These are phyloP conservation scores for Cassiopea andromeda DNA, from an alignment of 30 jellyfish, hydroid and myxozoan species.

Conservation along the genomic window DNA sequence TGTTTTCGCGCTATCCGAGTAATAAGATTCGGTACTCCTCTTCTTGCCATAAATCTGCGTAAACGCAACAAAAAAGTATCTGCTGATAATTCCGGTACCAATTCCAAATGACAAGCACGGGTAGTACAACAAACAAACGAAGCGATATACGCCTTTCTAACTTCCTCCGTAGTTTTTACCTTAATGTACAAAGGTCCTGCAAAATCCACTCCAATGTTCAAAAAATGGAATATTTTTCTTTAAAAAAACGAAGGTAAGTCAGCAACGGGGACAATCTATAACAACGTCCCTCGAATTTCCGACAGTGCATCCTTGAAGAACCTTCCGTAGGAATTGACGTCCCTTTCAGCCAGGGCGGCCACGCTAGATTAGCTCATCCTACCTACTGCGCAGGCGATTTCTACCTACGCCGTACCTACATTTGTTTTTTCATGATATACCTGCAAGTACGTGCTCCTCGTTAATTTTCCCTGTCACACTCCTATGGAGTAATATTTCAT, in stretches of 20 bases:
- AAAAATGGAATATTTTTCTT: neutral
- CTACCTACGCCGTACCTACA: too few relatives aligned
- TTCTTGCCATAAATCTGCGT: slow-evolving; percentile 43
- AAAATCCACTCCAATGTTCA: neutral
- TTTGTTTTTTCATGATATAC: too few relatives aligned
- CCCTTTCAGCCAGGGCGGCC: neutral
- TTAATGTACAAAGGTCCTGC: slow-evolving; percentile 4
- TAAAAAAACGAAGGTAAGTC: neutral
- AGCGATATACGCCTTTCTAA: slow-evolving; percentile 27
- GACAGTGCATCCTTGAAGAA: neutral
- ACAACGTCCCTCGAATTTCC: neutral
- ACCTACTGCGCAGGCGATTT: too few relatives aligned
- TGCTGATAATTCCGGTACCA: slow-evolving; percentile 59
- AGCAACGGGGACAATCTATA: neutral
- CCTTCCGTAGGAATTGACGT: neutral
- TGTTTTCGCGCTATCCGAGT: slow-evolving; percentile 63
- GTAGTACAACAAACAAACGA: slow-evolving; percentile 60
- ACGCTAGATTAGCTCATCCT: too few relatives aligned
- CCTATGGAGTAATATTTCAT: too few relatives aligned
- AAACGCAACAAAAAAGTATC: slow-evolving; percentile 26
- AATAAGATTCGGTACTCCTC: slow-evolving; percentile 60
- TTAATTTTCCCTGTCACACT: too few relatives aligned
- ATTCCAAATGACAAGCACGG: slow-evolving; percentile 71
- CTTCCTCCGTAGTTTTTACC: neutral
- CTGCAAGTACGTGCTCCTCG: too few relatives aligned